A percentile compares a stretch with the other conserved stretches of the same genome.
phyloP scores from a whole-genome alignment of 92 coral and sea anemone genomes.

The Actinostola sp. region DNA sequence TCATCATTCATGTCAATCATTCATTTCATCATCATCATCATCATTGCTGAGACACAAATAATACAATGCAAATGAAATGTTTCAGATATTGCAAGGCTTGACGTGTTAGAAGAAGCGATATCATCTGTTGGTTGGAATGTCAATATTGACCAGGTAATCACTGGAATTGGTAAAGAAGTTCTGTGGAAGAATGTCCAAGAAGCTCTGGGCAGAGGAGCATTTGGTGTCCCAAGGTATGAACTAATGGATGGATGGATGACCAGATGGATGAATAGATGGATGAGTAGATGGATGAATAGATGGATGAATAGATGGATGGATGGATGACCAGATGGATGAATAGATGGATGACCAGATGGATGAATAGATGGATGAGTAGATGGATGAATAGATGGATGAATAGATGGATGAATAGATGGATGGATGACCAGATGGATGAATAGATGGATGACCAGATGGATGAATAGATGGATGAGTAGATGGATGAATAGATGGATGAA shows the following conservation, averaged over 20 bases:
- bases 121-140: conserved; percentile 87
- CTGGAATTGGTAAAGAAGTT: conserved; percentile 72
- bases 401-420: neutral
- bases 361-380: conserved; percentile 1
- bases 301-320: neutral
- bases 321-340: neutral
- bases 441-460: neutral
- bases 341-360: neutral
- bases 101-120: conserved; percentile 77
- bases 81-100: conserved; percentile 74
- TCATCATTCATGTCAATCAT: neutral
- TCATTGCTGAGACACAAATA: no score
- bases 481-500: neutral
- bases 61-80: no score
- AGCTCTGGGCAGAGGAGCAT: conserved; percentile 92
- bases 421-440: neutral
- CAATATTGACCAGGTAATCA: conserved; percentile 61
- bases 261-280: neutral
- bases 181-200: conserved; percentile 86
- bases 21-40: neutral
- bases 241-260: neutral
- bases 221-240: conserved; percentile 94
- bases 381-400: neutral
- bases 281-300: neutral
- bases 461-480: neutral